Percentiles rank a stretch among this genome's conserved stretches.
Evolutionary conservation across 2,113 vertebrate species (phyloP).

Genomic region (Burhinus bistriatus): DNA sequence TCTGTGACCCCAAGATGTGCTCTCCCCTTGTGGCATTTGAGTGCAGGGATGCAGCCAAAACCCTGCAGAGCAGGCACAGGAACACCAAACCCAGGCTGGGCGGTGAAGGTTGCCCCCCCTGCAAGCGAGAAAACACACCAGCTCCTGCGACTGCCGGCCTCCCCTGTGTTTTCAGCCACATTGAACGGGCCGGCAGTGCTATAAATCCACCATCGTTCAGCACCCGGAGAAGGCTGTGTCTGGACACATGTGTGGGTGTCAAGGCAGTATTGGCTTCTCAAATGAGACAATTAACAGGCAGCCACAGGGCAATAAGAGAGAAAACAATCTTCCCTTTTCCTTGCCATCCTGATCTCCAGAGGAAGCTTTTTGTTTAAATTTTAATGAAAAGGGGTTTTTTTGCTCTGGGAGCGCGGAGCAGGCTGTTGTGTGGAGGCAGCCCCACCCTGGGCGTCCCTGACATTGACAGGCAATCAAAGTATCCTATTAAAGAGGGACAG

Average conservation of each 20-base stretch:
- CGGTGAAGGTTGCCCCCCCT: not conserved
- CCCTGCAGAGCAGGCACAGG: accelerated
- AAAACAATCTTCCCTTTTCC: constrained; percentile 35
- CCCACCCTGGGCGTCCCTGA: not conserved
- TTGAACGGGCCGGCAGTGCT: not conserved
- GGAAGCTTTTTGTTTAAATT: constrained; percentile 39
- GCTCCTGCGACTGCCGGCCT: accelerated
- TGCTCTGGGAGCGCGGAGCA: not conserved
- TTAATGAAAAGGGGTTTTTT: constrained; percentile 14
- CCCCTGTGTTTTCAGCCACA: not conserved
- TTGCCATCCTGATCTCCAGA: not conserved
- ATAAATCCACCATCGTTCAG: constrained; percentile 31
- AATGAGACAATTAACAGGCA: constrained; percentile 62
- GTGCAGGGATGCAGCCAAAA: not conserved
- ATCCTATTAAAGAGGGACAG: not conserved
- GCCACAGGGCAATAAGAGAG: constrained; percentile 31
- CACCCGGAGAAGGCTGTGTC: not conserved
- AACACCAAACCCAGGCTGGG: not conserved
- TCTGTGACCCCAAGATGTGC: accelerated
- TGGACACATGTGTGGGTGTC: constrained; percentile 3
- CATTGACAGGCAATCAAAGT: not conserved
- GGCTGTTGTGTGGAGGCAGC: not conserved
- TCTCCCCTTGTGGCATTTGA: not conserved
- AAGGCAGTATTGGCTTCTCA: constrained; percentile 51
- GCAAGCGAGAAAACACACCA: not conserved